These are phyloP conservation scores for Hypselothyrea guttata DNA, from an alignment of 2,888 invertebrate species.

Conservation along the genomic window DNA sequence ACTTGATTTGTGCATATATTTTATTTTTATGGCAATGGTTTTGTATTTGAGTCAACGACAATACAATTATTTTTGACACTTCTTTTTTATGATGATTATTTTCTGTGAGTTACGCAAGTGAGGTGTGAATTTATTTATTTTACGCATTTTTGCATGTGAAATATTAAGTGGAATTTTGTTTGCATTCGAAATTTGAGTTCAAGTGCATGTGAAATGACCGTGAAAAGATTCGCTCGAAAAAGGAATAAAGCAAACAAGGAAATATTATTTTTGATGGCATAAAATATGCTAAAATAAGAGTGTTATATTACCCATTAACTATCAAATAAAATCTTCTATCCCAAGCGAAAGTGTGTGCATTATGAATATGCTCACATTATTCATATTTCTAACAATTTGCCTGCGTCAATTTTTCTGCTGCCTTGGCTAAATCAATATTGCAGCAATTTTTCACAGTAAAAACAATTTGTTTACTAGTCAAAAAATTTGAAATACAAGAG, in stretches of 20 bases:
- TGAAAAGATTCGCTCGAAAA: conserved; percentile 51
- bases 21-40: conserved; percentile 28
- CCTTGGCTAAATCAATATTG: conserved; percentile 29
- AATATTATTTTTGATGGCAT: not conserved
- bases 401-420: conserved; percentile 32
- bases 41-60: conserved; percentile 53
- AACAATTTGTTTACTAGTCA: conserved; percentile 61
- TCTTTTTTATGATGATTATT: conserved; percentile 30
- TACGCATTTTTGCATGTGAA: conserved; percentile 57
- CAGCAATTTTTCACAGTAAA: conserved; percentile 41
- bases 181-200: conserved; percentile 56
- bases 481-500: conserved; percentile 29
- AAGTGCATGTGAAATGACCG: conserved; percentile 61
- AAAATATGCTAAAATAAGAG: not conserved
- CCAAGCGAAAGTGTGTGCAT: conserved; percentile 22
- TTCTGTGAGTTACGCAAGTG: conserved; percentile 59
- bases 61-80: conserved; percentile 71
- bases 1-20: conserved; percentile 23
- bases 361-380: conserved; percentile 23
- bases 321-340: not conserved
- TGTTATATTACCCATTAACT: not conserved
- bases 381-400: conserved; percentile 28
- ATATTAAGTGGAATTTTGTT: conserved; percentile 43
- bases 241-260: conserved; percentile 21
- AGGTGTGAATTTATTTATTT: conserved; percentile 69